phyloP scores from a whole-genome alignment of 1,140 invertebrate genomes.

The Pachypsylla venusta region DNA sequence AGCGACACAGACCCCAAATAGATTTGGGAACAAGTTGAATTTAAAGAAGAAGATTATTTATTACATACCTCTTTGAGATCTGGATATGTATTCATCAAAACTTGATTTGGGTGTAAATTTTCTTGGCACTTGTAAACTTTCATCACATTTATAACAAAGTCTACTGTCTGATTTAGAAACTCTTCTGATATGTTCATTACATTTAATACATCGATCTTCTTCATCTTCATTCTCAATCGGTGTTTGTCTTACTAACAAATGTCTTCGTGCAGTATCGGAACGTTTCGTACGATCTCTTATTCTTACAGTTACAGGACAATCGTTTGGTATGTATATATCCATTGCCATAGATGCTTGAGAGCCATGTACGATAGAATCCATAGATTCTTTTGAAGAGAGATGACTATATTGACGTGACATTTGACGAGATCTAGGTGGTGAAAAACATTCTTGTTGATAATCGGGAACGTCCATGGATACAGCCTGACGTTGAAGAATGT shows the following conservation, averaged over 20 bases:
- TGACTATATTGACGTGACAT: neutral
- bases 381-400: slow-evolving; percentile 23
- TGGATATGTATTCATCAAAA: neutral
- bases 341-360: slow-evolving; percentile 54
- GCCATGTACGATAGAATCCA: slow-evolving; percentile 37
- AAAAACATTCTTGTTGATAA: slow-evolving; percentile 24
- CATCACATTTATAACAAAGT: neutral
- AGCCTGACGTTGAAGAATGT: slow-evolving; percentile 38
- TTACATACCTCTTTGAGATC: neutral
- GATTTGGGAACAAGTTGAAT: too few relatives aligned
- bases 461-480: slow-evolving; percentile 43
- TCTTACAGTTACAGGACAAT: slow-evolving; percentile 47
- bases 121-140: neutral
- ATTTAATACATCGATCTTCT: slow-evolving; percentile 12
- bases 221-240: slow-evolving; percentile 47
- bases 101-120: slow-evolving; percentile 1
- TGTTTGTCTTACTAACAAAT: slow-evolving; percentile 55
- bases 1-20: too few relatives aligned
- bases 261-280: slow-evolving; percentile 51
- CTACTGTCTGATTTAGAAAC: neutral
- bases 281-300: slow-evolving; percentile 41
- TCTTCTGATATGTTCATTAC: slow-evolving; percentile 4
- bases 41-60: too few relatives aligned
- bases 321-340: slow-evolving; percentile 48
- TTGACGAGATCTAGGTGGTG: slow-evolving; percentile 22